Percentiles rank a stretch among this genome's conserved stretches.
These are phyloP conservation scores for Ganaspis sp. DNA, from an alignment of 1,140 invertebrate genomes.

Conservation along the genomic window DNA sequence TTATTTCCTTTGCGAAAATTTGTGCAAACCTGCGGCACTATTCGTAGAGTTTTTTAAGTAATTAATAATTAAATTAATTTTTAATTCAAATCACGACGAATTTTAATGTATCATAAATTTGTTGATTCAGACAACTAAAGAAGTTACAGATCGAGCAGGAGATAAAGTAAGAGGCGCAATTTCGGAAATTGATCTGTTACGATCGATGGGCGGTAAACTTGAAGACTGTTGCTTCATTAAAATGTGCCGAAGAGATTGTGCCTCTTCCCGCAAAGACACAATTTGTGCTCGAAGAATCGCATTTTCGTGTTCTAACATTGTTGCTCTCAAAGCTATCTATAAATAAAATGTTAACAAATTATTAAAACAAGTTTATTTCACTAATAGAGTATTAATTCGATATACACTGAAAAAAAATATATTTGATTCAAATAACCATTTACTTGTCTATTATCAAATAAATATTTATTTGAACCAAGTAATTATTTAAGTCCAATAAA, in stretches of 20 bases:
- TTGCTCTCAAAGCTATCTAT: conserved; percentile 87
- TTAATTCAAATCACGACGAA: too few relatives aligned
- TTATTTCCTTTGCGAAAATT: too few relatives aligned
- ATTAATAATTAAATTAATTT: too few relatives aligned
- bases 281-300: conserved; percentile 88
- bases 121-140: conserved; percentile 8
- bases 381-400: too few relatives aligned
- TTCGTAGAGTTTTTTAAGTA: too few relatives aligned
- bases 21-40: too few relatives aligned
- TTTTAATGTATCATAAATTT: background rate
- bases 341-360: conserved; percentile 51
- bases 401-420: too few relatives aligned
- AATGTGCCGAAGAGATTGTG: conserved; percentile 82
- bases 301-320: conserved; percentile 90
- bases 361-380: background rate
- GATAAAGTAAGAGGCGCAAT: conserved; percentile 51
- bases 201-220: conserved; percentile 52
- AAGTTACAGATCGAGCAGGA: conserved; percentile 31
- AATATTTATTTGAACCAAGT: too few relatives aligned
- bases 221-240: conserved; percentile 67
- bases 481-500: too few relatives aligned
- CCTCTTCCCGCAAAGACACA: conserved; percentile 87
- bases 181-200: conserved; percentile 46
- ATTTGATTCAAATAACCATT: too few relatives aligned
- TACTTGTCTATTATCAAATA: too few relatives aligned